Conservation (phyloP, 2,888 invertebrate species). For the Petrolisthes manimaculis region DNA sequence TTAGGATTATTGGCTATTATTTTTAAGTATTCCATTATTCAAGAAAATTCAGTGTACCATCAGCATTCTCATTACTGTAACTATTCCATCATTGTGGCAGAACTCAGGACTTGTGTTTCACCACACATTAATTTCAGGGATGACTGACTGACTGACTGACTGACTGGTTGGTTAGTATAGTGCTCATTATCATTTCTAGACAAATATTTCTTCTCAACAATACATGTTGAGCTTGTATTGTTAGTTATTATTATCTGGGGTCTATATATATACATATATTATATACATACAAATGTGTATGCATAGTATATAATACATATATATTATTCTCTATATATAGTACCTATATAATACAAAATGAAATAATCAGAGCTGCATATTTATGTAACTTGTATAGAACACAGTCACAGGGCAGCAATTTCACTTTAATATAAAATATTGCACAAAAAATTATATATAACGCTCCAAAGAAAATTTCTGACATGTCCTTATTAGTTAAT, state of each 20-base stretch:
- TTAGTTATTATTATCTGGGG: conserved; percentile 5
- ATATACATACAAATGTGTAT: conserved; percentile 8
- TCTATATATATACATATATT: neutral
- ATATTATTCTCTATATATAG: conserved; percentile 12
- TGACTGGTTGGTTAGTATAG: neutral
- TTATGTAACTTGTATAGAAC: conserved; percentile 51
- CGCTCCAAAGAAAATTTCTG: conserved; percentile 34
- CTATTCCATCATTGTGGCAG: neutral
- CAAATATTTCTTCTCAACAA: conserved; percentile 19
- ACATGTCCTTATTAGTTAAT: conserved; percentile 34
- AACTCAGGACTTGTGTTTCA: neutral
- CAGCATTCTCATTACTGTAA: neutral
- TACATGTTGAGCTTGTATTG: conserved; percentile 1
- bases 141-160: neutral
- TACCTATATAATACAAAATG: conserved; percentile 32
- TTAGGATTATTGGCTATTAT: neutral
- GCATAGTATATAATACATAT: neutral
- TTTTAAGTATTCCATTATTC: conserved; percentile 3
- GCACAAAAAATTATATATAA: conserved; percentile 52
- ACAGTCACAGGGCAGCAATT: conserved; percentile 44
- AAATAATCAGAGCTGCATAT: conserved; percentile 54
- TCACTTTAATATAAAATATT: conserved; percentile 51
- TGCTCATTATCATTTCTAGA: neutral
- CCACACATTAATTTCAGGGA: neutral
- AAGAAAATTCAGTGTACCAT: neutral